Percentiles rank a stretch among this genome's conserved stretches.
Evolutionary conservation across 1,140 invertebrate genomes (phyloP).

Genomic region (Micrasema longulum): DNA sequence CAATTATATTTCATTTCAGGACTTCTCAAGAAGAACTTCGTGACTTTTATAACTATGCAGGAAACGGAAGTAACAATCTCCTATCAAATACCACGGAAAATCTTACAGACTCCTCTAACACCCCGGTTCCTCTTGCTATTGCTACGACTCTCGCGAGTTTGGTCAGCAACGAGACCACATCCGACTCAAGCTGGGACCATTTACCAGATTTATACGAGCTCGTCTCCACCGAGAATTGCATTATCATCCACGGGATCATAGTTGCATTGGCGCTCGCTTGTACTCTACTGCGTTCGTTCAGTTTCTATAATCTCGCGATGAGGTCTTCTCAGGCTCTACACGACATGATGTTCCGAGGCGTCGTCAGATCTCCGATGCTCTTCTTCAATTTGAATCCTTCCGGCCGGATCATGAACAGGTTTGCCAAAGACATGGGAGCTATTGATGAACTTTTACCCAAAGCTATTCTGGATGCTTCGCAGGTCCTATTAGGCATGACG

Average conservation of each 20-base stretch:
- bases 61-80: conserved; percentile 1
- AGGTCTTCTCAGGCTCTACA: conserved; percentile 75
- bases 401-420: conserved; percentile 79
- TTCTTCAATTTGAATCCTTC: conserved; percentile 83
- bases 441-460: conserved; percentile 86
- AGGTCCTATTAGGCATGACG: conserved; percentile 67
- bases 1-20: conserved; percentile 45
- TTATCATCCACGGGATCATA: conserved; percentile 68
- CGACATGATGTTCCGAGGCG: conserved; percentile 73
- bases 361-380: conserved; percentile 71
- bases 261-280: conserved; percentile 65
- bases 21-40: conserved; percentile 52
- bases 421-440: conserved; percentile 82
- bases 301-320: conserved; percentile 76
- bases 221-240: conserved; percentile 55
- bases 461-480: conserved; percentile 77
- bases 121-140: not conserved
- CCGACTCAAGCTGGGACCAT: not conserved
- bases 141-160: not conserved
- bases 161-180: not conserved
- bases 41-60: not conserved
- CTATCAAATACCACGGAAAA: conserved; percentile 3
- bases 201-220: conserved; percentile 10
- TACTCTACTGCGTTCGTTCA: conserved; percentile 66
- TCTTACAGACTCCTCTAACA: not conserved